These are phyloP conservation scores for Lamproptera curius DNA, from an alignment of 2,888 invertebrate species.

Conservation along the genomic window DNA sequence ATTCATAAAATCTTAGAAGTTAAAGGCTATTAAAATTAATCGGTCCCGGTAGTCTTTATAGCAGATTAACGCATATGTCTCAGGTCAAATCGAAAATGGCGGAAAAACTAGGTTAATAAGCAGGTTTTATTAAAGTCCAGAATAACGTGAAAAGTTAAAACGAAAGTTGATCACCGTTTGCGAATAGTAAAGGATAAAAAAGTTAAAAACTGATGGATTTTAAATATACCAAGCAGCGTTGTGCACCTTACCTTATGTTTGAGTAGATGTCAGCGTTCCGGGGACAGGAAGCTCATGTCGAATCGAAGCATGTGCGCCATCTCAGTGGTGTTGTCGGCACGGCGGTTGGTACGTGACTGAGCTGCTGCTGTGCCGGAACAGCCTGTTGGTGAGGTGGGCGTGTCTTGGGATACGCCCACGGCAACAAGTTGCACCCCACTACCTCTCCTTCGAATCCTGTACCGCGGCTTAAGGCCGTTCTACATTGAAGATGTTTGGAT, in stretches of 20 bases:
- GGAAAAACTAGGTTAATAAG: too few species aligned
- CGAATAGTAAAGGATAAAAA: too few species aligned
- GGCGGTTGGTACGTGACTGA: conserved; percentile 28
- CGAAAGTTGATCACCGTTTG: too few species aligned
- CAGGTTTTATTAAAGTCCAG: too few species aligned
- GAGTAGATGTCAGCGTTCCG: conserved; percentile 77
- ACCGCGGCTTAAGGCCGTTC: conserved; percentile 8
- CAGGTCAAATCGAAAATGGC: too few species aligned
- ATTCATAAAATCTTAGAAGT: too few species aligned
- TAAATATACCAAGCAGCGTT: too few species aligned
- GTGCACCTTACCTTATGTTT: conserved; percentile 62
- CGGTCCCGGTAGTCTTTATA: too few species aligned
- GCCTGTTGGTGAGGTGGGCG: conserved; percentile 30
- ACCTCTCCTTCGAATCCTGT: conserved; percentile 9
- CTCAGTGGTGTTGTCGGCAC: conserved; percentile 29
- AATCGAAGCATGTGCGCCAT: conserved; percentile 68
- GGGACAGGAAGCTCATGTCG: conserved; percentile 69
- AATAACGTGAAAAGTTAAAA: too few species aligned
- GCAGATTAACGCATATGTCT: too few species aligned
- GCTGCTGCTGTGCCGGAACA: conserved; percentile 14
- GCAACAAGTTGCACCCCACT: conserved; percentile 55
- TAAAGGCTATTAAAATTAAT: too few species aligned
- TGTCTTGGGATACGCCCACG: conserved; percentile 45
- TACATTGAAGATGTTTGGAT: conserved; percentile 1
- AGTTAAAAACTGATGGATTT: too few species aligned